Evolutionary conservation across 2,797 vertebrate species (phyloP).

Genomic region (Synanceia verrucosa): DNA sequence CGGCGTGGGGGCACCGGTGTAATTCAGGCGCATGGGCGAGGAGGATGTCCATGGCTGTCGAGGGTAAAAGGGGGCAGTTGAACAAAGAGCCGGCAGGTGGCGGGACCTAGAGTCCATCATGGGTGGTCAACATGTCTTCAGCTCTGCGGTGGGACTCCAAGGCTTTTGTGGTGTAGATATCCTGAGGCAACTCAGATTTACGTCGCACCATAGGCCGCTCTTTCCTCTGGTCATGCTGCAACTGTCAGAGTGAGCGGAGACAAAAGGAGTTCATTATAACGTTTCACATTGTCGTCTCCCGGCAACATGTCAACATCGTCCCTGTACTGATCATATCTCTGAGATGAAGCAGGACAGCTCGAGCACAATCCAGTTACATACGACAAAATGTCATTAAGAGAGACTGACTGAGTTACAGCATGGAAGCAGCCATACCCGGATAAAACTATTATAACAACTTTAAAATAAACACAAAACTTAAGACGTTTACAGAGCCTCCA

Average conservation of each 20-base stretch:
- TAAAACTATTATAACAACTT: not conserved
- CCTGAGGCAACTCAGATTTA: constrained; percentile 99
- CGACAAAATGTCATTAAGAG: constrained; percentile 1
- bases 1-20: constrained; percentile 42
- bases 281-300: not conserved
- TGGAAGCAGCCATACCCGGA: not conserved
- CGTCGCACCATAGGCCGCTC: constrained; percentile 92
- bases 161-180: constrained; percentile 98
- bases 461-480: constrained; percentile 3
- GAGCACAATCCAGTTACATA: not conserved
- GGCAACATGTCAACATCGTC: not conserved
- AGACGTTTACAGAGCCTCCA: not conserved
- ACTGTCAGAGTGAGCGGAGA: constrained; percentile 71
- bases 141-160: constrained; percentile 97
- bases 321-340: constrained; percentile 9
- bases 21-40: constrained; percentile 32
- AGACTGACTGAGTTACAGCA: not conserved
- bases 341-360: not conserved
- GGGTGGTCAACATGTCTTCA: constrained; percentile 91
- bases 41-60: constrained; percentile 65
- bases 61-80: constrained; percentile 46
- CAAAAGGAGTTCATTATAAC: not conserved
- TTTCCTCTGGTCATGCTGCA: constrained; percentile 91
- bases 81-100: constrained; percentile 47
- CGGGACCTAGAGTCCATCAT: constrained; percentile 90